Evolutionary conservation across 2,113 vertebrate species (phyloP).

Genomic region (Leiothrix lutea): DNA sequence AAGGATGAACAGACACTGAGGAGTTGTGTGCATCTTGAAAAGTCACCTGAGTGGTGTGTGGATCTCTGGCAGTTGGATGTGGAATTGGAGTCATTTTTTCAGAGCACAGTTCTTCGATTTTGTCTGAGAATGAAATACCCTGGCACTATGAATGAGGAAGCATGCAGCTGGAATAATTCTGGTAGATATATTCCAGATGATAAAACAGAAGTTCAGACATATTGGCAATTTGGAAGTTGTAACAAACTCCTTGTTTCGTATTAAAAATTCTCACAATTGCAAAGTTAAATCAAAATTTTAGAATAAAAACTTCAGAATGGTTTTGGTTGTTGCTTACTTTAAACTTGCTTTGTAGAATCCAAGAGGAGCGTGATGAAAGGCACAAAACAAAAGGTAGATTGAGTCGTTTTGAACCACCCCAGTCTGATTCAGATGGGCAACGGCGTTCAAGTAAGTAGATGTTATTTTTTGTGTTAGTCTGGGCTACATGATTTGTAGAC

Average conservation of each 20-base stretch:
- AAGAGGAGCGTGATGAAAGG: constrained; percentile 95
- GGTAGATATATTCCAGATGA: neutral
- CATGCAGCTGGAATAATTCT: neutral
- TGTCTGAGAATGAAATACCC: neutral
- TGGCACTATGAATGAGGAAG: neutral
- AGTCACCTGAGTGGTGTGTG: accelerated
- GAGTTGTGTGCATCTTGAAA: neutral
- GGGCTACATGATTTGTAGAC: neutral
- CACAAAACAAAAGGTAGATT: constrained; percentile 96
- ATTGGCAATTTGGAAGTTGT: neutral
- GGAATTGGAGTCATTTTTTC: neutral
- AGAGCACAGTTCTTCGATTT: neutral
- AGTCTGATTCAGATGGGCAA: constrained; percentile 85
- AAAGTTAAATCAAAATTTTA: neutral
- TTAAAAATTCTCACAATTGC: neutral
- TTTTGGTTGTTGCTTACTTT: neutral
- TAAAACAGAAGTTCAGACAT: neutral
- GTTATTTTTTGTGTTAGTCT: constrained; percentile 8
- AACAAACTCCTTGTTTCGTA: neutral
- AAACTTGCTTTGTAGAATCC: constrained; percentile 82
- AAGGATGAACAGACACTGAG: neutral
- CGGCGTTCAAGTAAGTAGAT: constrained; percentile 87
- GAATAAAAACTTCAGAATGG: neutral
- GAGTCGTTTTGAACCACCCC: constrained; percentile 95
- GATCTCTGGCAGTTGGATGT: neutral